Evolutionary conservation across 2,797 vertebrate species (phyloP).

Genomic region (Artibeus lituratus): DNA sequence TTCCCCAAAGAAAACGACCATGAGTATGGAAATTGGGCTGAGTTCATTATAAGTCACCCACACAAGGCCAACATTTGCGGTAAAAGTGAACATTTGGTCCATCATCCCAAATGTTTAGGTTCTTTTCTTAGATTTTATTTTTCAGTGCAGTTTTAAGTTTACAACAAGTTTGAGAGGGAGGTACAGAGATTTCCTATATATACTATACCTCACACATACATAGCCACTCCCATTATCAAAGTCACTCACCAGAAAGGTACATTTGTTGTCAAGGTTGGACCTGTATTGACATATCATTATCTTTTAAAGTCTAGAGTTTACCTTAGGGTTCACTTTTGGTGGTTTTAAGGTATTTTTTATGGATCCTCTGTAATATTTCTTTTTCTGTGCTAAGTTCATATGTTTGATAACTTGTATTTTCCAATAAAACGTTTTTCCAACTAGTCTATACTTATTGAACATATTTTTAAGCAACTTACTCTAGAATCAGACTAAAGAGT

Average conservation of each 20-base stretch:
- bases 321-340: neutral
- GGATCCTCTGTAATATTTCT: neutral
- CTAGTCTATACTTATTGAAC: neutral
- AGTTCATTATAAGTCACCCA: neutral
- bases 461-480: neutral
- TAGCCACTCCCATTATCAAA: neutral
- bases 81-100: neutral
- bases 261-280: neutral
- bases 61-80: neutral
- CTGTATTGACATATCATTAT: neutral
- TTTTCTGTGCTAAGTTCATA: neutral
- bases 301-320: neutral
- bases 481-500: neutral
- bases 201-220: neutral
- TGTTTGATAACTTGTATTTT: neutral
- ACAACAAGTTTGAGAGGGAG: neutral
- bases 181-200: neutral
- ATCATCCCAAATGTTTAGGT: neutral
- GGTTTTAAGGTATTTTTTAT: neutral
- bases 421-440: neutral
- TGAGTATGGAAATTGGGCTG: neutral
- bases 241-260: neutral
- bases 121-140: neutral
- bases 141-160: neutral
- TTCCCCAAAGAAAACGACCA: neutral